These are phyloP conservation scores for Himantopus leucocephalus DNA, from an alignment of 2,113 vertebrate species.

Conservation along the genomic window DNA sequence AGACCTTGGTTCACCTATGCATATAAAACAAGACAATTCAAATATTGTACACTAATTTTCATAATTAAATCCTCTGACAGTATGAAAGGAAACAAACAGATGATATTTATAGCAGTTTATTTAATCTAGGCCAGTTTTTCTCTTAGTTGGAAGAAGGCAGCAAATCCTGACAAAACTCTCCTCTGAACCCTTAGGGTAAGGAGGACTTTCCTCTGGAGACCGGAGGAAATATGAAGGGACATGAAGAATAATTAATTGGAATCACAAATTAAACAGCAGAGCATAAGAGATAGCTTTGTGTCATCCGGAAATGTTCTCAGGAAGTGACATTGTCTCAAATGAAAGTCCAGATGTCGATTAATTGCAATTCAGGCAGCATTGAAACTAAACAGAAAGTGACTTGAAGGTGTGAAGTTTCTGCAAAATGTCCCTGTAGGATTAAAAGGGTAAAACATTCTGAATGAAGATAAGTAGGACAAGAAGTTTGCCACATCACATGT, in stretches of 20 bases:
- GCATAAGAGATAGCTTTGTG: slow-evolving; percentile 1
- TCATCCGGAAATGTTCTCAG: slow-evolving; percentile 34
- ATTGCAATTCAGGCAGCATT: slow-evolving; percentile 40
- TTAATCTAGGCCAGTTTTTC: neutral
- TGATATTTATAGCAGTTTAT: neutral
- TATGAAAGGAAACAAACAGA: neutral
- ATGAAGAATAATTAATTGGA: slow-evolving; percentile 21
- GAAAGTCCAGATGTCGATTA: slow-evolving; percentile 45
- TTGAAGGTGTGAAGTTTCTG: slow-evolving; percentile 30
- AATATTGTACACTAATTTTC: neutral
- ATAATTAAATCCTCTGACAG: neutral
- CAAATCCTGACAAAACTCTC: neutral
- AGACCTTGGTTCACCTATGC: neutral
- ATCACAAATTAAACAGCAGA: slow-evolving; percentile 37
- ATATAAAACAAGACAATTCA: neutral
- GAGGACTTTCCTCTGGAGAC: neutral
- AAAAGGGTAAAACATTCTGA: slow-evolving; percentile 4
- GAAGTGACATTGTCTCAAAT: slow-evolving; percentile 45
- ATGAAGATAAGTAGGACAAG: slow-evolving; percentile 60
- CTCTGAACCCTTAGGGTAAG: neutral
- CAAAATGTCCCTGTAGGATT: slow-evolving; percentile 43
- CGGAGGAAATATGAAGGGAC: neutral
- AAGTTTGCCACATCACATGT: slow-evolving; percentile 36
- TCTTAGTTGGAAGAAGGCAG: neutral
- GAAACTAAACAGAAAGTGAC: slow-evolving; percentile 54